Evolutionary conservation across 2,888 invertebrate species (phyloP).

Genomic region (Orthosia cruda): DNA sequence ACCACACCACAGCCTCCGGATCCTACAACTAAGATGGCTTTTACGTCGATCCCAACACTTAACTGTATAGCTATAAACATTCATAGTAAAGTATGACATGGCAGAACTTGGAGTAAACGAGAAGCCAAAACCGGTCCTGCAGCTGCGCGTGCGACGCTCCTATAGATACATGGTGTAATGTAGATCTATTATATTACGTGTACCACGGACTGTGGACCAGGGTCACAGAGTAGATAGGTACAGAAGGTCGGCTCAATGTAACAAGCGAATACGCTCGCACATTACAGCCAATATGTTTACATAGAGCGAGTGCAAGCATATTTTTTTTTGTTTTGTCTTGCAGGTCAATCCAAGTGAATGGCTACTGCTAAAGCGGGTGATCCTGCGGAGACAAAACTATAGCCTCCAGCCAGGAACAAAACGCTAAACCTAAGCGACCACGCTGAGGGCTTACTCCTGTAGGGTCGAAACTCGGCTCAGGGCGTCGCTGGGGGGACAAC

Average conservation of each 20-base stretch:
- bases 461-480: too few species aligned
- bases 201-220: conserved; percentile 45
- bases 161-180: conserved; percentile 70
- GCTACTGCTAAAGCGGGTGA: too few species aligned
- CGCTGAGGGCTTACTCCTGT: too few species aligned
- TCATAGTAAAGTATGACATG: conserved; percentile 76
- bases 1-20: conserved; percentile 50
- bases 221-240: not conserved
- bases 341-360: too few species aligned
- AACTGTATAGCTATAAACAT: conserved; percentile 64
- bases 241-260: conserved; percentile 1
- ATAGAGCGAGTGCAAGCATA: not conserved
- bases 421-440: too few species aligned
- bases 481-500: too few species aligned
- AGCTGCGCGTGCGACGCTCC: conserved; percentile 87
- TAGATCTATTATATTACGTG: conserved; percentile 59
- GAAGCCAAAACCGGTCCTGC: conserved; percentile 88
- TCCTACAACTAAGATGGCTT: conserved; percentile 33
- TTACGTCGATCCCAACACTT: conserved; percentile 60
- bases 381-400: too few species aligned
- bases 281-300: not conserved
- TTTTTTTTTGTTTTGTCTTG: too few species aligned
- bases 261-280: not conserved
- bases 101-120: conserved; percentile 82
- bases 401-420: too few species aligned